Conservation (phyloP, 2,113 vertebrate species). For the Clarias magur region DNA sequence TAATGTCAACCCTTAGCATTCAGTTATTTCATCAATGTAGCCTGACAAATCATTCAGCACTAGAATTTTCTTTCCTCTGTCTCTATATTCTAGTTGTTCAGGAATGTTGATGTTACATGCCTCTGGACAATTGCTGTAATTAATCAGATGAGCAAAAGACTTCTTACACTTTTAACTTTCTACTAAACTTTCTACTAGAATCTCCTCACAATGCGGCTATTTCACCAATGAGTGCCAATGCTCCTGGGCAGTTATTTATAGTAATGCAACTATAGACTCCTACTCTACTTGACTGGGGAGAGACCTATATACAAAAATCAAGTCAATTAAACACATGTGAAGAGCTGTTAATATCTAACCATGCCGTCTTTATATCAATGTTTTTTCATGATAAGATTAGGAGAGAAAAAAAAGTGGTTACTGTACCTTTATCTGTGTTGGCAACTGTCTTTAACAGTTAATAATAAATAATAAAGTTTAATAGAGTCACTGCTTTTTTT, state of each 20-base stretch:
- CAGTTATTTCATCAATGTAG: neutral
- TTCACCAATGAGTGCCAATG: neutral
- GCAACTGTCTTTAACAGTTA: neutral
- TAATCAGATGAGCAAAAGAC: constrained; percentile 38
- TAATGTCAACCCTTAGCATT: neutral
- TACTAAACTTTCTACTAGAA: neutral
- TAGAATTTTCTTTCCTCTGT: neutral
- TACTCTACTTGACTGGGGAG: neutral
- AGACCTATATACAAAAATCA: neutral
- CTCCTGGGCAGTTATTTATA: neutral
- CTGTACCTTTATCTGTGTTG: neutral
- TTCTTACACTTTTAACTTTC: neutral
- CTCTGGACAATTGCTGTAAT: constrained; percentile 21
- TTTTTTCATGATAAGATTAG: neutral
- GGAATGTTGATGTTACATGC: neutral
- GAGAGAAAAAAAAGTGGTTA: neutral
- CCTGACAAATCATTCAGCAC: neutral
- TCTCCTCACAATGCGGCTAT: neutral
- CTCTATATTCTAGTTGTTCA: neutral
- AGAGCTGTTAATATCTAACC: neutral
- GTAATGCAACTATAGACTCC: neutral
- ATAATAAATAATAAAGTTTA: too few species aligned
- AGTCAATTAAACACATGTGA: neutral
- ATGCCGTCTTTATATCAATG: neutral
- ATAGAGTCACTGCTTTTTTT: neutral